A percentile compares a stretch with the other conserved stretches of the same genome.
Conservation (phyloP, 2,888 invertebrate species). For the Noctua comes region DNA sequence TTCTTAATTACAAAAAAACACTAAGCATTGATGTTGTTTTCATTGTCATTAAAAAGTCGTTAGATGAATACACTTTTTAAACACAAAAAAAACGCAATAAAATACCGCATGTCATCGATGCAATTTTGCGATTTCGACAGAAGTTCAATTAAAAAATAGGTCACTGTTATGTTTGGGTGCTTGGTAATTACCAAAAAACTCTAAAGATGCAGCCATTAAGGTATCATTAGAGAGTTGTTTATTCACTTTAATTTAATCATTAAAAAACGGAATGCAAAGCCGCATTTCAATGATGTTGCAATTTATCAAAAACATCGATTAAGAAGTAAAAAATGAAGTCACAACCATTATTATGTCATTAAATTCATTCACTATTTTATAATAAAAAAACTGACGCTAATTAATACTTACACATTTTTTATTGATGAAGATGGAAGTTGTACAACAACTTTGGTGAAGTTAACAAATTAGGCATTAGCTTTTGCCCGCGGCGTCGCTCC, state of each 20-base stretch:
- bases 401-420: neutral
- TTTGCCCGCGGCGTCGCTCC: too few relatives aligned
- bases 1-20: neutral
- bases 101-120: neutral
- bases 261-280: neutral
- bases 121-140: neutral
- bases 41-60: neutral
- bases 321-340: neutral
- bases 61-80: neutral
- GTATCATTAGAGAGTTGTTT: neutral
- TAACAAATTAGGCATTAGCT: neutral
- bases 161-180: neutral
- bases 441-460: neutral
- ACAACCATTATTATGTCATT: neutral
- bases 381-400: neutral
- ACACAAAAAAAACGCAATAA: neutral
- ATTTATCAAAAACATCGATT: neutral
- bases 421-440: neutral
- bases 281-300: neutral
- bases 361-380: neutral
- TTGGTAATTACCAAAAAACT: neutral
- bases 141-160: neutral
- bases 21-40: neutral
- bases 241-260: neutral
- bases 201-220: neutral